A percentile compares a stretch with the other conserved stretches of the same genome.
Evolutionary conservation across 2,888 invertebrate genomes (phyloP).

Genomic region (Drosophila rellima): DNA sequence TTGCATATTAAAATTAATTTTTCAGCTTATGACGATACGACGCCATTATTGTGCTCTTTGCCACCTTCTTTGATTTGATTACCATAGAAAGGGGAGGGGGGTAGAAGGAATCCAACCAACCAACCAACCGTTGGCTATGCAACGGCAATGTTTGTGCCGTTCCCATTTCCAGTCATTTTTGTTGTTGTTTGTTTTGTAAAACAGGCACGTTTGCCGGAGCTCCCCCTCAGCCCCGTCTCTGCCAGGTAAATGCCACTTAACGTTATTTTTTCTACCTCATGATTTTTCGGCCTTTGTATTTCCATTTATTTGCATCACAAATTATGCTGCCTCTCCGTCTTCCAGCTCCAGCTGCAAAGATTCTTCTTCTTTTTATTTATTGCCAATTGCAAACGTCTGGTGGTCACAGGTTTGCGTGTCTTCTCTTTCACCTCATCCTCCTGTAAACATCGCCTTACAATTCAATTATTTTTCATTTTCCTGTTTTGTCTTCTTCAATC

Average conservation of each 20-base stretch:
- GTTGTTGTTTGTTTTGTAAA: slow-evolving; percentile 77
- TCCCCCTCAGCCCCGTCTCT: slow-evolving; percentile 12
- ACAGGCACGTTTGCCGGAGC: slow-evolving; percentile 68
- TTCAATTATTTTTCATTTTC: slow-evolving; percentile 82
- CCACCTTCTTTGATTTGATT: slow-evolving; percentile 72
- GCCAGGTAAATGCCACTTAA: slow-evolving; percentile 78
- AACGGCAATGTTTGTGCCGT: slow-evolving; percentile 77
- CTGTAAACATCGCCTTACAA: slow-evolving; percentile 70
- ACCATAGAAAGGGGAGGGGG: slow-evolving; percentile 13
- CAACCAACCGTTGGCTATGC: slow-evolving; percentile 60
- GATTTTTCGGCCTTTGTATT: slow-evolving; percentile 70
- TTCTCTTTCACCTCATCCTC: slow-evolving; percentile 11
- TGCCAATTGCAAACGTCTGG: slow-evolving; percentile 75
- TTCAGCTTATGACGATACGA: slow-evolving; percentile 29
- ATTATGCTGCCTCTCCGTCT: slow-evolving; percentile 55
- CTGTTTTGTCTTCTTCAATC: slow-evolving; percentile 78
- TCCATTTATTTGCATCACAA: slow-evolving; percentile 76
- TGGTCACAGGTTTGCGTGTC: slow-evolving; percentile 46
- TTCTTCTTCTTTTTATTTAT: slow-evolving; percentile 74
- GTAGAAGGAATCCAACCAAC: not conserved
- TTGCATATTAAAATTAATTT: slow-evolving; percentile 65
- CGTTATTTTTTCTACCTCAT: slow-evolving; percentile 63
- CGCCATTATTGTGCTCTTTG: slow-evolving; percentile 54
- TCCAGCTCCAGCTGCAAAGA: slow-evolving; percentile 57
- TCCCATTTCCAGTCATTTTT: slow-evolving; percentile 52